These are phyloP conservation scores for Salvator merianae DNA, from an alignment of 2,113 vertebrate genomes.

Conservation along the genomic window DNA sequence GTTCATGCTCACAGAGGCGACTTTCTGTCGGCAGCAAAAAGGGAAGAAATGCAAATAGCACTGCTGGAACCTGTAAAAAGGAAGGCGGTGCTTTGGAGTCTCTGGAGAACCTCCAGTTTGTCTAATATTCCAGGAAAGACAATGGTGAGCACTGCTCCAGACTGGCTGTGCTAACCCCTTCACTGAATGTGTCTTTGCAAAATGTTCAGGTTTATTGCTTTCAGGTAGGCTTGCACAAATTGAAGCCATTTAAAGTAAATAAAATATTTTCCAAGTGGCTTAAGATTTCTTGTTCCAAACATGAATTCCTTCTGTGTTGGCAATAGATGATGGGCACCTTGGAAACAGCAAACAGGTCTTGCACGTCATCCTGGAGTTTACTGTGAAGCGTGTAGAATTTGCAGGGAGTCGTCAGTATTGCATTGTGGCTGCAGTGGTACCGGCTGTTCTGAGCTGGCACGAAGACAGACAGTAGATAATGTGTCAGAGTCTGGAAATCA, in stretches of 20 bases:
- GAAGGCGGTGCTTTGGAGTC: background rate
- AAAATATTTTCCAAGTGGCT: rapidly evolving
- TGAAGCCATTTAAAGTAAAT: background rate
- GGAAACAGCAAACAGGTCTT: background rate
- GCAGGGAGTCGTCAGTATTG: background rate
- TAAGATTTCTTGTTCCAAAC: background rate
- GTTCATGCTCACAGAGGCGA: conserved; percentile 1
- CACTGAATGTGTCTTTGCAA: background rate
- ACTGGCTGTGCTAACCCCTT: background rate
- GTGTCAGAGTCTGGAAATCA: background rate
- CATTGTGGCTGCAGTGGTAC: background rate
- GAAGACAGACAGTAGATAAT: background rate
- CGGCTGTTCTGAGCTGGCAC: background rate
- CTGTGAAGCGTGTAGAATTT: rapidly evolving
- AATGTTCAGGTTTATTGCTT: background rate
- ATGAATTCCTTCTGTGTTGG: background rate
- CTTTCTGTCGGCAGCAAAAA: conserved; percentile 25
- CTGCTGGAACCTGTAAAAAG: background rate
- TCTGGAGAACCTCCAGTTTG: background rate
- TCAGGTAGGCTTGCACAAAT: background rate
- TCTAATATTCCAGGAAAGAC: background rate
- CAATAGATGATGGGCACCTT: background rate
- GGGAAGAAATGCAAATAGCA: background rate
- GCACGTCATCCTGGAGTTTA: background rate
- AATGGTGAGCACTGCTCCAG: background rate